Evolutionary conservation across 2,888 invertebrate species (phyloP), one percentile per base, ranked within the genome.

Genomic region (Silvanus unidentatus): DNA sequence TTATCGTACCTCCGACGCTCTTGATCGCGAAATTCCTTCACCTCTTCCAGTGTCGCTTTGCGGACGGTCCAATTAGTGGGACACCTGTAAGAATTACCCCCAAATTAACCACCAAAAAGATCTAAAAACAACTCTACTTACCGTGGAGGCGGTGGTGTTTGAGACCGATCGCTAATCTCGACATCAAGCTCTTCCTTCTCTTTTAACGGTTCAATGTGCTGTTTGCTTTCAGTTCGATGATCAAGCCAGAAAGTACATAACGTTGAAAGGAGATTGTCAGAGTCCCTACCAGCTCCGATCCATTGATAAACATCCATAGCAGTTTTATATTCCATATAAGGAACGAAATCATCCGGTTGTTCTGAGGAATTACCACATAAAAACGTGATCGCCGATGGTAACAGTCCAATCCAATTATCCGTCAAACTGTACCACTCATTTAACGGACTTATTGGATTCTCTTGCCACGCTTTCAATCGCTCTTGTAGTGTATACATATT

Each of bases 281-380:
- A 86, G 68, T 96, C 95, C 3, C 95, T 77, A 0, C 94, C 94
- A 4, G 91, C 91, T 1, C 95, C 95, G 48, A 95, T 95, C 96
- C 96, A 96, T 62, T 89, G 87, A 70, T 89, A 91, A 60, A 81
- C 76, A 65, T 84, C 81, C 49, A 82, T 69, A 48, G 79, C 77
- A 1, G 79, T 74, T 67, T 92, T 88, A 72, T 84, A 89, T 68
- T 92, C 92, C 60, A 93, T 77, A 61, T 87, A 91, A 2, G 93
- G 92, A 27, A 92, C 88, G 75, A 88, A 93, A 63, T 91, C 90
- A 27, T 88, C 86, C 0, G 91, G 86, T 62, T 86, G 82, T 40
- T 82, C 80, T n/a, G 82, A 77, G 62, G 83, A 82, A 63, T 89
- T 89, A 0, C 92, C 92, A 13, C 88, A 84, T 6, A 93, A 75